Evolutionary conservation across 2,113 vertebrate genomes (phyloP).

Genomic region (Zingel zingel): DNA sequence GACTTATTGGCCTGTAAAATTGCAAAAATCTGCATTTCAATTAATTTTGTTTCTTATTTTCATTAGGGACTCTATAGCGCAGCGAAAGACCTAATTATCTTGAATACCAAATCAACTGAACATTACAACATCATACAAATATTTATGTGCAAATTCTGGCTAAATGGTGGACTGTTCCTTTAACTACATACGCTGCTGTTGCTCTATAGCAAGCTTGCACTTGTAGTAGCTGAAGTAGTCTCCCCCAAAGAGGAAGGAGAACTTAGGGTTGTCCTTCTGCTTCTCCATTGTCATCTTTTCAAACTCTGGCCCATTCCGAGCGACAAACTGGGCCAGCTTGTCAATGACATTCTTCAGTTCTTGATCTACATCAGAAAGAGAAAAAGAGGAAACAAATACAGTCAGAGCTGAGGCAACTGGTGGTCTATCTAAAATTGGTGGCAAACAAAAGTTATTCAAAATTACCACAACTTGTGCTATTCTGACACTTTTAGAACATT

Average conservation of each 20-base stretch:
- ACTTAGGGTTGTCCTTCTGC: slow-evolving; percentile 98
- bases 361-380: slow-evolving; percentile 87
- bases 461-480: background rate
- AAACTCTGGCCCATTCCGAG: slow-evolving; percentile 97
- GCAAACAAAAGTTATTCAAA: background rate
- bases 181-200: slow-evolving; percentile 90
- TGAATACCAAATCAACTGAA: background rate
- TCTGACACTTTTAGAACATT: background rate
- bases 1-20: background rate
- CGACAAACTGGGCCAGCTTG: slow-evolving; percentile 98
- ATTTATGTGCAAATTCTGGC: background rate
- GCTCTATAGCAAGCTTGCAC: slow-evolving; percentile 94
- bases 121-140: slow-evolving; percentile 22
- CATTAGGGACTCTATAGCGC: background rate
- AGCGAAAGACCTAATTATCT: background rate
- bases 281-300: slow-evolving; percentile 99
- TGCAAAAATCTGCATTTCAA: background rate
- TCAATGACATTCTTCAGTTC: slow-evolving; percentile 98
- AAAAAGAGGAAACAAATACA: background rate
- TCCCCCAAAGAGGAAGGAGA: slow-evolving; percentile 97
- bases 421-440: background rate
- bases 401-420: background rate
- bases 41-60: background rate
- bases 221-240: slow-evolving; percentile 98
- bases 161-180: slow-evolving; percentile 7